Evolutionary conservation across 1,140 invertebrate genomes (phyloP).

Genomic region (Drosophila chauvacae): DNA sequence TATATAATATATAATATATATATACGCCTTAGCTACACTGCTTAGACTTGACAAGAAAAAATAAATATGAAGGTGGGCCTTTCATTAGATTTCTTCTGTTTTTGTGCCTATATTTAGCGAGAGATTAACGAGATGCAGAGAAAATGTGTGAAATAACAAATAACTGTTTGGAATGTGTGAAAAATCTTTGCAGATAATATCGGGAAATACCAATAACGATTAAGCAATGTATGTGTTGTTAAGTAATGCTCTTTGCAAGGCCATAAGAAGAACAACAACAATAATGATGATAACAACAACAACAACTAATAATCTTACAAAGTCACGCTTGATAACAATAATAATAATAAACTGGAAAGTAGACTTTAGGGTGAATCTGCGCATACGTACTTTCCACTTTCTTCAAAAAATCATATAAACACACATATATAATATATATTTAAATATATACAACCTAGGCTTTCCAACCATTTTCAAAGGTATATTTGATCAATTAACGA

Average conservation of each 20-base stretch:
- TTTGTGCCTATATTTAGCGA: slow-evolving; percentile 7
- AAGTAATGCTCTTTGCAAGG: slow-evolving; percentile 48
- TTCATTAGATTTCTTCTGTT: slow-evolving; percentile 20
- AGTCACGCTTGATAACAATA: slow-evolving; percentile 24
- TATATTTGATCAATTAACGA: slow-evolving; percentile 14
- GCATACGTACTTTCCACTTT: slow-evolving; percentile 19
- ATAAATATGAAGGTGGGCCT: slow-evolving; percentile 6
- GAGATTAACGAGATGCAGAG: not conserved
- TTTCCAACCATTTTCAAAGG: slow-evolving; percentile 16
- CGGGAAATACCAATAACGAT: slow-evolving; percentile 11
- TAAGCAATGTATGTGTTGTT: slow-evolving; percentile 33
- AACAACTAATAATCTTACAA: slow-evolving; percentile 2
- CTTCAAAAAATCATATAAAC: slow-evolving; percentile 18
- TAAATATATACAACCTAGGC: slow-evolving; percentile 8
- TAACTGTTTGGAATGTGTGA: slow-evolving; percentile 7
- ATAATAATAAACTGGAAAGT: slow-evolving; percentile 19
- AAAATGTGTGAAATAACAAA: slow-evolving; percentile 2
- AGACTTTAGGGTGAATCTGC: slow-evolving; percentile 31
- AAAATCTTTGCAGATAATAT: slow-evolving; percentile 8
- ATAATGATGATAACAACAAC: not conserved
- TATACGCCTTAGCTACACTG: slow-evolving; percentile 21
- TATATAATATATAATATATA: not conserved
- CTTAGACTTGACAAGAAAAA: slow-evolving; percentile 4
- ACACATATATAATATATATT: not conserved
- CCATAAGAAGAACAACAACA: slow-evolving; percentile 23